Evolutionary conservation across 2,797 vertebrate genomes (phyloP).

Genomic region (Fistularia tabacaria): DNA sequence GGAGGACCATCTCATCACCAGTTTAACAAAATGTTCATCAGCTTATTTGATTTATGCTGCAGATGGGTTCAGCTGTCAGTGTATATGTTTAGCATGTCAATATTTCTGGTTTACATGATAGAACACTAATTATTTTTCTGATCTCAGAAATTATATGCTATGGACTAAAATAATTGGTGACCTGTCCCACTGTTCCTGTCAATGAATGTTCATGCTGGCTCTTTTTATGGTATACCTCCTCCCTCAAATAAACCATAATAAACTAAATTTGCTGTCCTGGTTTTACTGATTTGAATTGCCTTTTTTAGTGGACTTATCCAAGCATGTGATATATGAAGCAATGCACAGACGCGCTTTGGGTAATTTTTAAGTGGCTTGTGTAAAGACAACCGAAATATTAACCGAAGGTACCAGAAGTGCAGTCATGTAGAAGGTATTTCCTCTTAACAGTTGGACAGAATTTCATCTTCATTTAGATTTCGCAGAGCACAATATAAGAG

Average conservation of each 20-base stretch:
- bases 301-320: background rate
- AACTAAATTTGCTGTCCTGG: constrained; percentile 5
- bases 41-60: constrained; percentile 44
- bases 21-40: constrained; percentile 20
- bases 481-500: no score
- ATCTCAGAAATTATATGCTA: constrained; percentile 59
- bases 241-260: constrained; percentile 59
- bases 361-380: no score
- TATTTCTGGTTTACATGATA: constrained; percentile 46
- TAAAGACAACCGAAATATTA: no score
- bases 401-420: no score
- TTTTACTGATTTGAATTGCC: background rate
- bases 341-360: no score
- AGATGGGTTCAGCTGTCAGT: constrained; percentile 41
- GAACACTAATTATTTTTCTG: constrained; percentile 60
- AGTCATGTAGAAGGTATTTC: no score
- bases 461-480: no score
- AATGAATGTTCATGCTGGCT: constrained; percentile 59
- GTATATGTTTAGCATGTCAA: constrained; percentile 35
- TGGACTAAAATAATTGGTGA: constrained; percentile 54
- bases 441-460: no score
- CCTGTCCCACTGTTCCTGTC: constrained; percentile 35
- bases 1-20: constrained; percentile 18
- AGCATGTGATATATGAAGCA: background rate
- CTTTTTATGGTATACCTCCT: constrained; percentile 52